Percentiles rank a stretch among this genome's conserved stretches.
These are phyloP conservation scores for Phalera bucephala DNA, from an alignment of 2,888 invertebrate species.

Conservation along the genomic window DNA sequence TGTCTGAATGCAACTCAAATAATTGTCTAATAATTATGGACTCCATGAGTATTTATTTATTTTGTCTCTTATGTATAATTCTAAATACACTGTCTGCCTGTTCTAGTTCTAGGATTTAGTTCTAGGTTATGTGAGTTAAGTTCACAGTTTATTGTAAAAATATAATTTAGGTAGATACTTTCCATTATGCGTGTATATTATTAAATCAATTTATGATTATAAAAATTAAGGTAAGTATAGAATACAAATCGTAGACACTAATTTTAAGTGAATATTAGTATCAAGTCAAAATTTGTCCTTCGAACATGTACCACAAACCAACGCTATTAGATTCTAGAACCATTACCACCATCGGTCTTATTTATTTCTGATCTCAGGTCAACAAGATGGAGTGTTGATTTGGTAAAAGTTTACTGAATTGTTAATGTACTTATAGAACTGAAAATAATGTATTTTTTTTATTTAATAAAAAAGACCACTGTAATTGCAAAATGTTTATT, in stretches of 20 bases:
- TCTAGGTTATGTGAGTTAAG: constrained; percentile 46
- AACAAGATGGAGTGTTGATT: constrained; percentile 72
- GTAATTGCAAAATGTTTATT: constrained; percentile 42
- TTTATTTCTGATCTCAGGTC: constrained; percentile 77
- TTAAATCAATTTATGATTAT: constrained; percentile 60
- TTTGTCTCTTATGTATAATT: constrained; percentile 33
- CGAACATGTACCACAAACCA: constrained; percentile 18
- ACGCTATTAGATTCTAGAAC: constrained; percentile 25
- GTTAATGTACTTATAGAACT: constrained; percentile 81
- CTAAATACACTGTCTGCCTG: constrained; percentile 53
- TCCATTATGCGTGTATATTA: constrained; percentile 71
- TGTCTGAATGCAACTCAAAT: constrained; percentile 23
- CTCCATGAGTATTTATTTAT: constrained; percentile 44
- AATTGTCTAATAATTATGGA: constrained; percentile 18
- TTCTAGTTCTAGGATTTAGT: constrained; percentile 50
- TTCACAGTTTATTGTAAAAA: constrained; percentile 57
- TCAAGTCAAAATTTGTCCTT: constrained; percentile 36
- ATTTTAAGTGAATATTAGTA: constrained; percentile 55
- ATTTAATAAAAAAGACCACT: constrained; percentile 78
- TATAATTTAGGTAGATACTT: constrained; percentile 59
- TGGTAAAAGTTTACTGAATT: constrained; percentile 78
- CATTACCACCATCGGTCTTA: constrained; percentile 46
- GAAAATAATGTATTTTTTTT: constrained; percentile 79
- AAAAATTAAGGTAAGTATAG: constrained; percentile 61
- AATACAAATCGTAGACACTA: constrained; percentile 57